These are phyloP conservation scores for Trachurus trachurus DNA, from an alignment of 2,797 vertebrate genomes.

Conservation along the genomic window DNA sequence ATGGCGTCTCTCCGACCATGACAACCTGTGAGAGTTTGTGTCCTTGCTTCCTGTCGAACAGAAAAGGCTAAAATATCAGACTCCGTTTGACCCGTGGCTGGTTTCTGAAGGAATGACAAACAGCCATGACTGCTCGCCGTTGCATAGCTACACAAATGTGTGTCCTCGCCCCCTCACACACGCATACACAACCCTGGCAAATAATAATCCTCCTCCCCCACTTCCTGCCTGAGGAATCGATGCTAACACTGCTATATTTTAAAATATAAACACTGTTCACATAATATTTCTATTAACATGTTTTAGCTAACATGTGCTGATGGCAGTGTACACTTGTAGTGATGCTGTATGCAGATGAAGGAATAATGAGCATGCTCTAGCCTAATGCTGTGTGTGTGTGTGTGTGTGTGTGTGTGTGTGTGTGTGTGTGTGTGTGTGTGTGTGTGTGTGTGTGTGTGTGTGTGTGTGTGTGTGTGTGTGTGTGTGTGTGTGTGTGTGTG, in stretches of 20 bases:
- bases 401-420: not conserved
- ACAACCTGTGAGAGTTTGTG: not conserved
- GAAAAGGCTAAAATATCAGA: conserved; percentile 27
- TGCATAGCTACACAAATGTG: conserved; percentile 62
- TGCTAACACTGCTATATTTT: conserved; percentile 32
- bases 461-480: not conserved
- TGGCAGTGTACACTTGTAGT: conserved; percentile 4
- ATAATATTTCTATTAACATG: conserved; percentile 26
- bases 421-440: conserved; percentile 4
- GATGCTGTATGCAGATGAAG: conserved; percentile 26
- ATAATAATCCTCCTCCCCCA: conserved; percentile 65
- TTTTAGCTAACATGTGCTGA: conserved; percentile 2
- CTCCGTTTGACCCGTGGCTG: conserved; percentile 58
- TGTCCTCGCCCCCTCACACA: conserved; percentile 56
- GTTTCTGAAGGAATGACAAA: conserved; percentile 65
- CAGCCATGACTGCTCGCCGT: conserved; percentile 54
- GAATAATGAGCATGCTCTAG: conserved; percentile 9
- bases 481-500: not conserved
- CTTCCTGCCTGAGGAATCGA: conserved; percentile 55
- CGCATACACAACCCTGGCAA: conserved; percentile 42
- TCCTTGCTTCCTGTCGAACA: conserved; percentile 30
- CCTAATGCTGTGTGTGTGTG: conserved; percentile 18
- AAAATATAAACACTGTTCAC: conserved; percentile 29
- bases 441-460: conserved; percentile 6
- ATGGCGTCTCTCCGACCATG: conserved; percentile 21